phyloP scores from a whole-genome alignment of 2,113 vertebrate species.

The Picathartes gymnocephalus region DNA sequence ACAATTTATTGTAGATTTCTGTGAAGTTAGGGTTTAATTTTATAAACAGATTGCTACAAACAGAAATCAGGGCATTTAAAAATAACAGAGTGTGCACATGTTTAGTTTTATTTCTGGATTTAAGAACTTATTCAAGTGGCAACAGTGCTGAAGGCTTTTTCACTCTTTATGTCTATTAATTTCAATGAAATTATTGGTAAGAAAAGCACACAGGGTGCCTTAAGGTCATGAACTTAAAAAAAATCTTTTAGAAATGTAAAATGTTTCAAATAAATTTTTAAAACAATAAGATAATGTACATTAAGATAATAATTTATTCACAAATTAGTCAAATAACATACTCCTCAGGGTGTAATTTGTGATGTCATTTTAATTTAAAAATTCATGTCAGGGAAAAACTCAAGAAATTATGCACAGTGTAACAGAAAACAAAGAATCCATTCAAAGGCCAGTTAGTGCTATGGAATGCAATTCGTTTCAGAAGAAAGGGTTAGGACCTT shows the following conservation, averaged over 20 bases:
- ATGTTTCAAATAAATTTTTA: neutral
- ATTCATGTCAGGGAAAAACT: neutral
- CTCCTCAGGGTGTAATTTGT: constrained; percentile 18
- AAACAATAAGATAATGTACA: neutral
- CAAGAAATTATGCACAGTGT: constrained; percentile 20
- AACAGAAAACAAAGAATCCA: constrained; percentile 52
- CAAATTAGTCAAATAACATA: neutral
- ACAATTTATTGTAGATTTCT: neutral
- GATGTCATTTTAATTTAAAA: constrained; percentile 35
- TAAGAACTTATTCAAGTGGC: neutral
- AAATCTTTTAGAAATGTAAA: neutral
- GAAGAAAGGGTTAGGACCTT: constrained; percentile 31
- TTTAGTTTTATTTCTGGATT: neutral
- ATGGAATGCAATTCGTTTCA: constrained; percentile 30
- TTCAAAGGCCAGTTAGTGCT: constrained; percentile 1
- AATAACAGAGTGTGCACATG: neutral
- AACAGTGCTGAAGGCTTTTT: neutral
- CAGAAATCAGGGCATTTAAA: neutral
- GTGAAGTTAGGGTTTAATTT: neutral
- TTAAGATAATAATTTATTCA: constrained; percentile 24
- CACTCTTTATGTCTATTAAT: neutral
- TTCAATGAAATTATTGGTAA: neutral
- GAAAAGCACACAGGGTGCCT: neutral
- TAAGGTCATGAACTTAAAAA: neutral
- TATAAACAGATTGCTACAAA: neutral